Evolutionary conservation across 2,113 vertebrate genomes (phyloP), one percentile per base, ranked within the genome.

Genomic region (Thymallus thymallus): DNA sequence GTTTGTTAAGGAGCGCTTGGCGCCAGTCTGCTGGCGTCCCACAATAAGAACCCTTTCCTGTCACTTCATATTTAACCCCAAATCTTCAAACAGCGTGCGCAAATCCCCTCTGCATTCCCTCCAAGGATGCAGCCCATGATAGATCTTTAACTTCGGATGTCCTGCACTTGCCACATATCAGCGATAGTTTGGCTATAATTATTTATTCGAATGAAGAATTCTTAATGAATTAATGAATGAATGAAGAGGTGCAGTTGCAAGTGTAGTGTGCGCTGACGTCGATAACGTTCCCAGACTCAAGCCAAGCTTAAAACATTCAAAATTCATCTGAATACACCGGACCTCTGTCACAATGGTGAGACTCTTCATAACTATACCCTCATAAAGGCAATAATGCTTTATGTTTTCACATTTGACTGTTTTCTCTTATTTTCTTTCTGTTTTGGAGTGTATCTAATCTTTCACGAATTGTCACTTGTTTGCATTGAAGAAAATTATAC

Each of bases 21-120:
- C 93, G 94, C 94, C 95, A 92, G 92, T 92, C 93, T 90, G 90
- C 92, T 92, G 92, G 90, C 88, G 87, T 91, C 90, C 90, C 88
- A 93, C 94, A 94, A 93, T 92, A 92, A 94, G 93, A 92, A 91
- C 92, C 94, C 91, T 92, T 93, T 92, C 91, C 92, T 95, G 95
- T 96, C 95, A 95, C 93, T 94, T 95, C 92, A 91, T 91, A 95
- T 95, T 94, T 93, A 90, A 75, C 86, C 82, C 90, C 88, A 91
- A 93, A 91, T 84, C 81, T 86, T 87, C 86, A 90, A 88, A 88
- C 88, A 86, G 86, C 80, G 82, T 81, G 82, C 87, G 82, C 84
- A 85, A 81, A 83, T 73, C 80, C 80, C 84, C 81, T 66, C 81
- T 73, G 76, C 60, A 78, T 72, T 76, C 84, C 69, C 81, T 77